Evolutionary conservation across 1,140 invertebrate genomes (phyloP), one percentile per base, ranked within the genome.

Genomic region (Arctopsyche grandis): DNA sequence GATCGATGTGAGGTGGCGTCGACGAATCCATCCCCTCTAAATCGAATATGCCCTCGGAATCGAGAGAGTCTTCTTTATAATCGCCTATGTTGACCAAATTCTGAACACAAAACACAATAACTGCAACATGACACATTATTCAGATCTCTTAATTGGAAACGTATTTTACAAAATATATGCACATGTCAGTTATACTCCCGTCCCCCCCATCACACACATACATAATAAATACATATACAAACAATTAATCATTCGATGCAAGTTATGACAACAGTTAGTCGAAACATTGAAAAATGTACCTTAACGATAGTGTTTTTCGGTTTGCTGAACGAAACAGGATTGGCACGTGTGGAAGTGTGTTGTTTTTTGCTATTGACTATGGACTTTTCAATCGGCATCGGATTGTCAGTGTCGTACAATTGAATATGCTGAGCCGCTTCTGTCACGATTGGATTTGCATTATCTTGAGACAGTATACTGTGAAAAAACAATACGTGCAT

Each of bases 41-140:
- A 83, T 88, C 86, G 74, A 89, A 88, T 44, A 89, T 85, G 80
- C 86, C 88, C 82, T 89, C 88, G 0, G 86, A 85, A 77, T 89
- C 87, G 29, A 88, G 84, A 5, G 86, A 88, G 82, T 89, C 87
- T 79, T 88, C 87, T 79, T 88, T 87, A 38, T 85, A 84, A n/a
- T 79, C 77, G n/a, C 85, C 84, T 60, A 86, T 81, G 52, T 79
- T 78, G 24, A 75, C 63, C 69, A 63, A 83, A 77, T 83, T 81
- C 87, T 88, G 84, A 69, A 85, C 84, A 80, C 60, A 66, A 79
- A 73, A 81, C 24, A 74, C 48, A 74, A 48, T 21, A 44, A 73
- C 16, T 74, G 21, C 56, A 56, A 77, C 22, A 73, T 75, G 22
- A n/a, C n/a, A n/a, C n/a, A 56, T 21, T n/a, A 56, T n/a, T 56